These are phyloP conservation scores for Corvus moneduloides DNA, from an alignment of 2,113 vertebrate species.

Conservation along the genomic window DNA sequence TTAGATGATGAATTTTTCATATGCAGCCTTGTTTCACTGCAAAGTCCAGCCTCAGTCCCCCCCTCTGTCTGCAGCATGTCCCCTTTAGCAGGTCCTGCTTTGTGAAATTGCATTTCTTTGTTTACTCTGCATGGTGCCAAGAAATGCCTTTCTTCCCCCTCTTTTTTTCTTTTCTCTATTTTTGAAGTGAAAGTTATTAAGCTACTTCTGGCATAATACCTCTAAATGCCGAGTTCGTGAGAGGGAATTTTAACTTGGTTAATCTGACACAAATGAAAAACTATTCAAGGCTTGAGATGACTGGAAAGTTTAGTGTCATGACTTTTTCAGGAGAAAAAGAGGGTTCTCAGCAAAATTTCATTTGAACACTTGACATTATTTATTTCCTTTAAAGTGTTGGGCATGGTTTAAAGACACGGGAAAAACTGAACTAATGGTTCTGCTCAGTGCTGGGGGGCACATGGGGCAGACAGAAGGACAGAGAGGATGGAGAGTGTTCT, in stretches of 20 bases:
- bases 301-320: conserved; percentile 44
- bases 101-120: conserved; percentile 7
- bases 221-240: conserved; percentile 47
- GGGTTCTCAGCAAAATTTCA: conserved; percentile 4
- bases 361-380: not conserved
- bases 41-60: not conserved
- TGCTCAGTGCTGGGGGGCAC: not conserved
- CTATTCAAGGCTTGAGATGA: conserved; percentile 30
- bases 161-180: not conserved
- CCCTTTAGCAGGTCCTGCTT: not conserved
- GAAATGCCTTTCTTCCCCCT: not conserved
- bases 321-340: not conserved
- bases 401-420: not conserved
- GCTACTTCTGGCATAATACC: conserved; percentile 32
- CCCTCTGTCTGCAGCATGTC: not conserved
- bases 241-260: conserved; percentile 58
- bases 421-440: not conserved
- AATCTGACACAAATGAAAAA: conserved; percentile 64
- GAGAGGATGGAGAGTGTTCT: not conserved
- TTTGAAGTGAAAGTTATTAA: conserved; percentile 39
- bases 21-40: not conserved
- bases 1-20: conserved; percentile 22
- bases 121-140: not conserved
- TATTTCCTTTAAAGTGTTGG: not conserved
- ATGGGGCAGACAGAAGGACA: not conserved